Percentiles rank a stretch among this genome's conserved stretches.
These are phyloP conservation scores for Thyatira batis DNA, from an alignment of 2,888 invertebrate species.

Conservation along the genomic window DNA sequence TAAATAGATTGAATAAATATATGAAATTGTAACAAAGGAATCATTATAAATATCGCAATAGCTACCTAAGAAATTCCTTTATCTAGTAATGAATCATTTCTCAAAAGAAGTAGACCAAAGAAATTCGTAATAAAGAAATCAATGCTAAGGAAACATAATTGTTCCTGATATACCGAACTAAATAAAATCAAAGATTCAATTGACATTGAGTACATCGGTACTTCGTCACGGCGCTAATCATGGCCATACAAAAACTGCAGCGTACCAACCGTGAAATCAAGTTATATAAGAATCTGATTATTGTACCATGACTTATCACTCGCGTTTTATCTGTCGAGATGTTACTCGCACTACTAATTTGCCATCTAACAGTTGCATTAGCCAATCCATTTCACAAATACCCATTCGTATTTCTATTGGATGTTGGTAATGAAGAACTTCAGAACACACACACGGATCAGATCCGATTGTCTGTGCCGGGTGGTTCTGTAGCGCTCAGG, in stretches of 20 bases:
- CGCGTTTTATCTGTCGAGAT: conserved; percentile 49
- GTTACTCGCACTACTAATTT: conserved; percentile 49
- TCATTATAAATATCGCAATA: not conserved
- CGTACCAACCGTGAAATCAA: conserved; percentile 64
- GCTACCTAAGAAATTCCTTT: not conserved
- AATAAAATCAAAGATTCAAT: conserved; percentile 35
- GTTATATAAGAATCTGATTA: conserved; percentile 71
- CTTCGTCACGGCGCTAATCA: conserved; percentile 52
- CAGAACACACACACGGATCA: conserved; percentile 67
- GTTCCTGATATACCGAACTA: conserved; percentile 46
- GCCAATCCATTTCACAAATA: conserved; percentile 71
- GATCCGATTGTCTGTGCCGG: conserved; percentile 65
- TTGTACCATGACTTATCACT: conserved; percentile 62
- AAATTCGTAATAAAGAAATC: conserved; percentile 4
- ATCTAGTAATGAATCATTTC: not conserved
- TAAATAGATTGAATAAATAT: not conserved
- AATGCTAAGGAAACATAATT: conserved; percentile 17
- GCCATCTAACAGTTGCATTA: conserved; percentile 36
- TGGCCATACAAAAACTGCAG: conserved; percentile 64
- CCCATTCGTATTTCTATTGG: conserved; percentile 69
- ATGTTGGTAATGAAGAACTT: conserved; percentile 76
- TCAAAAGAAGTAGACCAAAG: not conserved
- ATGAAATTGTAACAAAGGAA: not conserved
- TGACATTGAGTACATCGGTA: conserved; percentile 54
- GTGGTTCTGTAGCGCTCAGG: conserved; percentile 68